A percentile compares a stretch with the other conserved stretches of the same genome.
These are phyloP conservation scores for Delphinapterus leucas DNA, from an alignment of 2,113 vertebrate species.

Conservation along the genomic window DNA sequence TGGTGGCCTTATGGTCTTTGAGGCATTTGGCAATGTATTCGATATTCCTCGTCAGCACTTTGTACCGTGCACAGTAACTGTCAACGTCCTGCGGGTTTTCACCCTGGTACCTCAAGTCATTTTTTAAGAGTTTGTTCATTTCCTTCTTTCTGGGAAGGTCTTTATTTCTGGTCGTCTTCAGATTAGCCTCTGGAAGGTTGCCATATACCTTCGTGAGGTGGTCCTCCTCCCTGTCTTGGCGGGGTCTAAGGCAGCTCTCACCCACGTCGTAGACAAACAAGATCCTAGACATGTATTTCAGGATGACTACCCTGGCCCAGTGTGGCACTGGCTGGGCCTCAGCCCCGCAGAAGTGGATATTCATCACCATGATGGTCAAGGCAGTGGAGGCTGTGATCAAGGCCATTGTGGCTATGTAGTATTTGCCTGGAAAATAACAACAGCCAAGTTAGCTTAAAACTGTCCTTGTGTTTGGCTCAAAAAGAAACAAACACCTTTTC, in stretches of 20 bases:
- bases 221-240: constrained; percentile 76
- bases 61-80: constrained; percentile 85
- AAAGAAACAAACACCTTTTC: background rate
- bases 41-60: constrained; percentile 89
- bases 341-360: constrained; percentile 96
- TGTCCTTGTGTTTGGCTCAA: background rate
- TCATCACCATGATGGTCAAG: constrained; percentile 98
- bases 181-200: constrained; percentile 67
- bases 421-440: constrained; percentile 88
- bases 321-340: constrained; percentile 96
- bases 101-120: constrained; percentile 70
- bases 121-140: constrained; percentile 77
- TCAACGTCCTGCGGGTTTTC: constrained; percentile 65
- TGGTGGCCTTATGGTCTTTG: constrained; percentile 90
- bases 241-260: constrained; percentile 90
- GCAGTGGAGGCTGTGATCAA: constrained; percentile 99
- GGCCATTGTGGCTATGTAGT: constrained; percentile 99
- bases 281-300: constrained; percentile 97
- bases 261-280: constrained; percentile 97
- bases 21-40: constrained; percentile 95
- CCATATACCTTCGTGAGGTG: constrained; percentile 33
- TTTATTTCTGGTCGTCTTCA: constrained; percentile 49
- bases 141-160: constrained; percentile 71
- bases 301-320: constrained; percentile 96
- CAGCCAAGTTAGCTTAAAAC: background rate